Evolutionary conservation across 2,888 invertebrate genomes (phyloP), one percentile per base, ranked within the genome.

Genomic region (Halictus quadricinctus): DNA sequence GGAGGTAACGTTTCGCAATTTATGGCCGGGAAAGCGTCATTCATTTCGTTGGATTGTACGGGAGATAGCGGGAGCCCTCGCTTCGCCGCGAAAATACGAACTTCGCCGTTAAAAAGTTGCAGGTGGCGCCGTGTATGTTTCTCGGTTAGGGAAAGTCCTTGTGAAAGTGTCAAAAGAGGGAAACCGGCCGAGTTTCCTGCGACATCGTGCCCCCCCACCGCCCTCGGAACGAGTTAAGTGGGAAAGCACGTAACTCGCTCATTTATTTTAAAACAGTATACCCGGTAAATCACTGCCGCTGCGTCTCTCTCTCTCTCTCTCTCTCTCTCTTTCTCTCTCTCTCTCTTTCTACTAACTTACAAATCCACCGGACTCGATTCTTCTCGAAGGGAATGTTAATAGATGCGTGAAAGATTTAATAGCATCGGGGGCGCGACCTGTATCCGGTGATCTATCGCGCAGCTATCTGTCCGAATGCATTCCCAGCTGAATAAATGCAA

Each of bases 331-430:
- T 5, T 36, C 36, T 36, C 5, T 36, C 36, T 5, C 36, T 36
- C 36, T 41, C 29, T 36, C 66, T 66, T n/a, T 12, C 58, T n/a
- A 4, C 58, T 58, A 64, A 73, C 46, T 73, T 73, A 50, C 41
- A 74, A 74, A 74, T 66, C 76, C 69, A 36, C 41, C 36, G 76
- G 54, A 54, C 69, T 69, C 66, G 69, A 69, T 54, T 77, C 48
- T 46, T n/a, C 69, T 54, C 69, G 8, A 66, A 13, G 18, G 41
- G 66, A 70, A 70, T 70, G 69, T 69, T 77, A 77, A 77, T 77
- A 70, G 54, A 69, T 76, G 50, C 66, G 50, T 76, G 66, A 76
- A 48, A 69, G 76, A 76, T 76, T 76, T 69, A 76, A 48, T 29
- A 41, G 50, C 69, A 18, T 18, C n/a, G 21, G 50, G 66, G 76